Evolutionary conservation across 2,113 vertebrate species (phyloP).

Genomic region (Chaetorhynchus papuensis): DNA sequence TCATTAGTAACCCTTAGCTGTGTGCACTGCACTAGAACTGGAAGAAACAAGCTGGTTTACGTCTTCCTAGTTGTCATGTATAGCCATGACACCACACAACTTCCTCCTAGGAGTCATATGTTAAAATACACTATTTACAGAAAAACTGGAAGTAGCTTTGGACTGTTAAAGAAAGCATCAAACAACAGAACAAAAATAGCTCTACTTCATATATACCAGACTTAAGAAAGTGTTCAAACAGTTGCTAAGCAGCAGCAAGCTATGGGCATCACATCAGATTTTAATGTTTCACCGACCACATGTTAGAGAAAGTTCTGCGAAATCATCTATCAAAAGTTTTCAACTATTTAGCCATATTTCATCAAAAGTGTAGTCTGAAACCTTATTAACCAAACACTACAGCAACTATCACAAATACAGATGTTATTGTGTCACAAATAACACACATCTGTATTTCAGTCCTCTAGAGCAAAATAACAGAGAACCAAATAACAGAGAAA

Average conservation of each 20-base stretch:
- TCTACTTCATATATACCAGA: background rate
- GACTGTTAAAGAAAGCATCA: background rate
- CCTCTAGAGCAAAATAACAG: background rate
- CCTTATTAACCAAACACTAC: background rate
- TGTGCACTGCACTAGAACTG: background rate
- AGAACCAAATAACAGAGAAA: conserved; percentile 7
- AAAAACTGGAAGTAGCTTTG: background rate
- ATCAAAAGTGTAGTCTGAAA: background rate
- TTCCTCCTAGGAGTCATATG: background rate
- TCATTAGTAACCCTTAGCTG: background rate
- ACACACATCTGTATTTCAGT: background rate
- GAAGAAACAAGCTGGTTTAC: background rate
- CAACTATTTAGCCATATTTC: background rate
- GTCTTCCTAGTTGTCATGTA: background rate
- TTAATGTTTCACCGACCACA: background rate
- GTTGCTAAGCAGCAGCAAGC: background rate
- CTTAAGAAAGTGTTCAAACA: background rate
- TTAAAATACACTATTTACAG: background rate
- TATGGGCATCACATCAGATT: background rate
- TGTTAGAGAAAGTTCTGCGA: background rate
- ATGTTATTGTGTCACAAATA: background rate
- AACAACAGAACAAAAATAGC: background rate
- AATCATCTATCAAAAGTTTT: background rate
- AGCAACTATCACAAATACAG: background rate
- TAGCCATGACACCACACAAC: background rate